Evolutionary conservation across 2,797 vertebrate genomes (phyloP), one percentile per base, ranked within the genome.

Genomic region (Bothrops alternatus): DNA sequence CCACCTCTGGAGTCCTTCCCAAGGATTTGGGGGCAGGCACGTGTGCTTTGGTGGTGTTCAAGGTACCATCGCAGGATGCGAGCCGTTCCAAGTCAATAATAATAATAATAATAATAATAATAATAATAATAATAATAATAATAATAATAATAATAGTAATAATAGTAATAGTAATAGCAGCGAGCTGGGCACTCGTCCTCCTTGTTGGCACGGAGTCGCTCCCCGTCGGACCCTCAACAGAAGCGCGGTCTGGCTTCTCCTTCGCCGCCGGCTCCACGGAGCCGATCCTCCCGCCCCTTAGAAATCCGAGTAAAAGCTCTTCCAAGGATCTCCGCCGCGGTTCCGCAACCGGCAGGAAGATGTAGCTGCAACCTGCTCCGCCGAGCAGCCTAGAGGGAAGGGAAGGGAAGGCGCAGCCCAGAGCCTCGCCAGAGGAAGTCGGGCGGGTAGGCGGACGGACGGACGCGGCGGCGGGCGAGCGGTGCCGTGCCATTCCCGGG

Each of bases 201-300:
- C 69, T 78, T 32, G 32, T 20, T 37, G 73, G 23, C 37, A 0
- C 20, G 37, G 10, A 8, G 73, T 55, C 13, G 4, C 23, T 69
- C 32, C 20, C 18, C 10, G 28, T 53, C 13, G 16, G 50, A 53
- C 8, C 2, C 65, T 12, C 3, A 28, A 1, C 18, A 28, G 18
- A 13, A 47, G 42, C 4, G n/a, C 65, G n/a, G 1, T 28, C 58
- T 32, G 25, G 16, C 25, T 26, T 47, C 58, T 11, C 28, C 28
- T 69, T 7, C 6, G 28, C 42, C 65, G 8, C 37, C 95, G 95
- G 95, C 94, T 96, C 86, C 92, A 94, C 93, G 60, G 95, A 93
- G 69, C 93, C 92, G 18, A 42, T 90, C 92, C 95, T 93, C n/a
- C 86, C 94, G 90, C 95, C 96, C 95, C 95, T 96, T 95, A 95